Evolutionary conservation across 1,140 invertebrate genomes (phyloP).

Genomic region (Aphelenchoides fujianensis): DNA sequence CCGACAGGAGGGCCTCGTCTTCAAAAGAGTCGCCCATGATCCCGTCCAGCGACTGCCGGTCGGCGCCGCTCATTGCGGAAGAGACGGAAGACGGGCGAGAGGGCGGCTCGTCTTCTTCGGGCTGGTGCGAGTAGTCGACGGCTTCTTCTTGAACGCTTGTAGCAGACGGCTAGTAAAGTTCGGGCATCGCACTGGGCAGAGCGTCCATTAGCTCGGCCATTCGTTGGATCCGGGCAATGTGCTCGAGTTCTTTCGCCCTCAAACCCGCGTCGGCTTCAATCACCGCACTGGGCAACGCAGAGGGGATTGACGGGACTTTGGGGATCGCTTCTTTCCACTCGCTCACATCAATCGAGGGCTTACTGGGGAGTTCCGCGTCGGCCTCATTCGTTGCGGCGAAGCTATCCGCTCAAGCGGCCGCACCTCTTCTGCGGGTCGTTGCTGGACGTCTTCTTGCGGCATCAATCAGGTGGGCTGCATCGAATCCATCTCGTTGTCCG

Average conservation of each 20-base stretch:
- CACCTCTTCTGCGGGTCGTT: too few relatives aligned
- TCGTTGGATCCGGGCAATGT: slow-evolving; percentile 26
- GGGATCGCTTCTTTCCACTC: too few relatives aligned
- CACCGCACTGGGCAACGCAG: too few relatives aligned
- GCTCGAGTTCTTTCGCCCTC: slow-evolving; percentile 31
- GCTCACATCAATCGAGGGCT: too few relatives aligned
- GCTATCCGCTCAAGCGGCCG: too few relatives aligned
- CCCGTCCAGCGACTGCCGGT: background rate
- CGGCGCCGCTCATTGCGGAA: slow-evolving; percentile 5
- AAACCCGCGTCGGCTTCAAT: too few relatives aligned
- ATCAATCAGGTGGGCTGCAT: background rate
- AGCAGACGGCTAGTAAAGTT: background rate
- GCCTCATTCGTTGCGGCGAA: too few relatives aligned
- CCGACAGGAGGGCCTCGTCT: too few relatives aligned
- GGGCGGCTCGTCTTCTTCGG: slow-evolving; percentile 3
- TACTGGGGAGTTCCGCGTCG: too few relatives aligned
- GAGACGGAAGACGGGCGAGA: background rate
- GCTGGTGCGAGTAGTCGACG: background rate
- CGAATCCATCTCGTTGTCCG: slow-evolving; percentile 4
- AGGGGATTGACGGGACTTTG: too few relatives aligned
- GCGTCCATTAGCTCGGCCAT: slow-evolving; percentile 21
- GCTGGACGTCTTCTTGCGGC: too few relatives aligned
- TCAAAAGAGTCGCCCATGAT: slow-evolving; percentile 10
- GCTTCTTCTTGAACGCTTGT: background rate
- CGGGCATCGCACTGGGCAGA: background rate